A percentile compares a stretch with the other conserved stretches of the same genome.
phyloP scores from a whole-genome alignment of 1,140 invertebrate species.

The Zophobas morio region DNA sequence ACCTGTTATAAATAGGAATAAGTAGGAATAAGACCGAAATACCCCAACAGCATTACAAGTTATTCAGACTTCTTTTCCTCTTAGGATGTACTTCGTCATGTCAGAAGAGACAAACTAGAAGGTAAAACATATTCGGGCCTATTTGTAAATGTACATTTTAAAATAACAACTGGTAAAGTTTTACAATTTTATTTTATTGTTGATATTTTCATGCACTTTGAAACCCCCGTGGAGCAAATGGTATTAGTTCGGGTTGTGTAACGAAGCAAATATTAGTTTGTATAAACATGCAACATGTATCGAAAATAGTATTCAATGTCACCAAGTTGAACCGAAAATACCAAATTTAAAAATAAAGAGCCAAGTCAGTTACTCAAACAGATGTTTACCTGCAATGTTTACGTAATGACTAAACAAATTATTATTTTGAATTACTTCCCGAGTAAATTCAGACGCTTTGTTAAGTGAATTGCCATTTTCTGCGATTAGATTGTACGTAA shows the following conservation, averaged over 20 bases:
- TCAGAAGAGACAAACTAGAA: too few species aligned
- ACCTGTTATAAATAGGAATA: slow-evolving; percentile 33
- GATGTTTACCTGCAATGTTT: slow-evolving; percentile 22
- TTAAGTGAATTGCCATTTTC: background rate
- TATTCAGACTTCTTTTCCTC: slow-evolving; percentile 16
- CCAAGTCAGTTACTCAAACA: slow-evolving; percentile 22
- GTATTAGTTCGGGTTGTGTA: too few species aligned
- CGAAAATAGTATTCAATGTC: slow-evolving; percentile 39
- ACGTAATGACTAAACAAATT: slow-evolving; percentile 32
- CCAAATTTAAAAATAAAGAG: slow-evolving; percentile 37
- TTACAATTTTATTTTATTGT: too few species aligned
- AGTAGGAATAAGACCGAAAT: slow-evolving; percentile 34
- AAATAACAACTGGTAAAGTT: too few species aligned
- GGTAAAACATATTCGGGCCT: too few species aligned
- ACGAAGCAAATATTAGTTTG: slow-evolving; percentile 10
- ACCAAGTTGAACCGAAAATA: slow-evolving; percentile 23
- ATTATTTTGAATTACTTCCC: slow-evolving; percentile 1
- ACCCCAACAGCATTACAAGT: slow-evolving; percentile 3
- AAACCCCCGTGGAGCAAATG: background rate
- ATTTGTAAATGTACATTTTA: too few species aligned
- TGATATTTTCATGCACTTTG: too few species aligned
- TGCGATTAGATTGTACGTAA: background rate
- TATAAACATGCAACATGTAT: slow-evolving; percentile 20
- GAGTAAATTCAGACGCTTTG: background rate
- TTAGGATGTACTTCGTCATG: too few species aligned